A percentile compares a stretch with the other conserved stretches of the same genome.
These are phyloP conservation scores for Mus caroli DNA, from an alignment of 2,797 vertebrate species.

Conservation along the genomic window DNA sequence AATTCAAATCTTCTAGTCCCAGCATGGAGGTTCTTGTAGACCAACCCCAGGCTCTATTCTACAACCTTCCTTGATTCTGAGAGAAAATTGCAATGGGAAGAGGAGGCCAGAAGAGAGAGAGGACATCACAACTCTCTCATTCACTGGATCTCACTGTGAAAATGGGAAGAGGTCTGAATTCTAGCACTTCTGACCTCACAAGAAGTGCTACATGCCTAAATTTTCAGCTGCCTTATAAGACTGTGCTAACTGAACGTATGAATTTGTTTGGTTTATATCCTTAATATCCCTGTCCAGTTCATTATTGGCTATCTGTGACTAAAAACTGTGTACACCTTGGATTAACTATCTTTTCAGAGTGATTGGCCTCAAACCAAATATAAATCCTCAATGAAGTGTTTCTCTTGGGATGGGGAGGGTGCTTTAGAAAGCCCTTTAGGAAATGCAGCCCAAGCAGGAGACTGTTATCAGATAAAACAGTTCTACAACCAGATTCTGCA, in stretches of 20 bases:
- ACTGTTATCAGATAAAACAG: neutral
- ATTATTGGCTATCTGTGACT: neutral
- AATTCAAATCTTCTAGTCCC: neutral
- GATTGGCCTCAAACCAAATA: neutral
- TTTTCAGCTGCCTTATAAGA: neutral
- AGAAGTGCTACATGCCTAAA: neutral
- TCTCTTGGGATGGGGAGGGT: neutral
- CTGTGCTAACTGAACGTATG: neutral
- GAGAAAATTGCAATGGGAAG: neutral
- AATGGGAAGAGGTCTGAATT: neutral
- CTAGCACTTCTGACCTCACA: neutral
- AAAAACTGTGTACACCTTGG: neutral
- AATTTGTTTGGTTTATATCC: neutral
- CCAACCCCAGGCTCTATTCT: neutral
- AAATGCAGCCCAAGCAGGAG: neutral
- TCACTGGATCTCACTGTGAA: neutral
- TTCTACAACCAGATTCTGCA: neutral
- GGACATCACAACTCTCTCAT: neutral
- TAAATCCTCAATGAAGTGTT: neutral
- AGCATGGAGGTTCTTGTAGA: neutral
- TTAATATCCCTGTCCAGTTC: neutral
- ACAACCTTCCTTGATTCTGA: neutral
- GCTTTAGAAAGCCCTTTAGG: neutral
- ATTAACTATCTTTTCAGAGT: conserved; percentile 16
- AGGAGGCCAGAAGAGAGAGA: neutral